Percentiles rank a stretch among this genome's conserved stretches.
These are phyloP conservation scores for Menidia beryllina DNA, from an alignment of 2,113 vertebrate species.

Conservation along the genomic window DNA sequence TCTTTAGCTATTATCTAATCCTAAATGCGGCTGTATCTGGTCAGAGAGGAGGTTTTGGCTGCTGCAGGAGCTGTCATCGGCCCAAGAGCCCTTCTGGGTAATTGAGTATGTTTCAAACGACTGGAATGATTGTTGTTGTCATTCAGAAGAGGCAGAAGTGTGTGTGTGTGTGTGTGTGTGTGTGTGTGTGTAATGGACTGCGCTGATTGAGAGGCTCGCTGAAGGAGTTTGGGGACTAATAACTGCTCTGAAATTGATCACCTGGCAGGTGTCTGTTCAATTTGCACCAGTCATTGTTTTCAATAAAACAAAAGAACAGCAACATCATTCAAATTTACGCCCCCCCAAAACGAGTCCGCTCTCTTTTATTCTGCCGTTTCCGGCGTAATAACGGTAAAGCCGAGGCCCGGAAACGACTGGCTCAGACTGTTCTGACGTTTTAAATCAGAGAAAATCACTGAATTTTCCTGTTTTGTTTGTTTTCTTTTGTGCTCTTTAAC, in stretches of 20 bases:
- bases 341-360: constrained; percentile 62
- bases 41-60: too few species aligned
- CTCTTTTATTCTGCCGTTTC: constrained; percentile 56
- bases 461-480: too few species aligned
- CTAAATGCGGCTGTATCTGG: too few species aligned
- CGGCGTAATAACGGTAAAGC: constrained; percentile 32
- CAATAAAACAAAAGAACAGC: constrained; percentile 60
- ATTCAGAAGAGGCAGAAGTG: constrained; percentile 55
- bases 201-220: constrained; percentile 60
- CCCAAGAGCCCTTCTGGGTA: constrained; percentile 59
- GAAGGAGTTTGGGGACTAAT: constrained; percentile 66
- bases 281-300: constrained; percentile 72
- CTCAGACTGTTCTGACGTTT: too few species aligned
- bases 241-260: constrained; percentile 77
- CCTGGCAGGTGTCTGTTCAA: constrained; percentile 57
- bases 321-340: constrained; percentile 60
- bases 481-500: too few species aligned
- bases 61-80: too few species aligned
- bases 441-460: too few species aligned
- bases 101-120: constrained; percentile 63
- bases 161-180: constrained; percentile 29
- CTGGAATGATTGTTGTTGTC: constrained; percentile 60
- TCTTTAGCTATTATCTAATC: too few species aligned
- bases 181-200: constrained; percentile 51
- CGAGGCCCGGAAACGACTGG: constrained; percentile 23